Conservation (phyloP, 2,113 vertebrate genomes). For the Centrocercus urophasianus region DNA sequence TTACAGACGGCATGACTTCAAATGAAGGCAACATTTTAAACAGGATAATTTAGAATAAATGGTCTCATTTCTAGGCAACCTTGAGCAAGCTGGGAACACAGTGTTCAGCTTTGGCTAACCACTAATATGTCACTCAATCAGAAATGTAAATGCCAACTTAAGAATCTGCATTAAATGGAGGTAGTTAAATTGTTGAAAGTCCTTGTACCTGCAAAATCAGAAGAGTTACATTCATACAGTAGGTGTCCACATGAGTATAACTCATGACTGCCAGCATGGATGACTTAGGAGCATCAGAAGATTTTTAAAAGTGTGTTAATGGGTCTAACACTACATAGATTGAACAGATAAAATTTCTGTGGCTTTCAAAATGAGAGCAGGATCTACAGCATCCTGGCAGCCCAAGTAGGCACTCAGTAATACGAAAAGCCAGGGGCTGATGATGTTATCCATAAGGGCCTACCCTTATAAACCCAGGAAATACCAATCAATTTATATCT, state of each 20-base stretch:
- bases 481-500: conserved; percentile 75
- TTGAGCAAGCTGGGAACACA: not conserved
- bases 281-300: not conserved
- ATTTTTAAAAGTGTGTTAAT: not conserved
- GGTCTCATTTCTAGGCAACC: not conserved
- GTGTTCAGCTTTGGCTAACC: not conserved
- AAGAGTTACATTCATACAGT: not conserved
- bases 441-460: conserved; percentile 49
- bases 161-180: not conserved
- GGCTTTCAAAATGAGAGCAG: not conserved
- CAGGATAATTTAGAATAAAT: not conserved
- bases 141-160: not conserved
- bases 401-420: not conserved
- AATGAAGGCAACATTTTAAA: not conserved
- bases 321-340: not conserved
- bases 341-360: not conserved
- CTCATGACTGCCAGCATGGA: not conserved
- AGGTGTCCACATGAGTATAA: not conserved
- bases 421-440: not conserved
- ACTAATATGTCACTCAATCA: not conserved
- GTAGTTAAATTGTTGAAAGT: not conserved
- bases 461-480: conserved; percentile 67
- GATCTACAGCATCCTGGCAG: not conserved
- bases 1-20: not conserved
- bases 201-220: not conserved